phyloP scores from a whole-genome alignment of 2,888 invertebrate genomes.

The Trissolcus japonicus region DNA sequence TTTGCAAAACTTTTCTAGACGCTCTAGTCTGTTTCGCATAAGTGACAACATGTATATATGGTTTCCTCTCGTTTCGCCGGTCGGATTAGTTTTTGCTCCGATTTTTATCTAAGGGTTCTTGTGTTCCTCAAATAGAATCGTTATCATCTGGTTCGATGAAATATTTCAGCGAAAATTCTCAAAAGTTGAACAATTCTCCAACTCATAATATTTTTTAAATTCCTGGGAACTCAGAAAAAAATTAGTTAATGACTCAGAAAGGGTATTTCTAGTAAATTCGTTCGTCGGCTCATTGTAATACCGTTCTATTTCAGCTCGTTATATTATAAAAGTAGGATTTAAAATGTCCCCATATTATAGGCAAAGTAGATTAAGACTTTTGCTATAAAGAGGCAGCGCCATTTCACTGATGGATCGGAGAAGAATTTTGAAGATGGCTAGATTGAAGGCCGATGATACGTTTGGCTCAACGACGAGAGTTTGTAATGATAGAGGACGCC shows the following conservation, averaged over 20 bases:
- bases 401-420: conserved; percentile 36
- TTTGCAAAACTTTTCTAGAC: conserved; percentile 32
- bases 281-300: not conserved
- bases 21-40: conserved; percentile 39
- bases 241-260: no score
- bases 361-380: conserved; percentile 32
- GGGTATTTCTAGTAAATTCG: no score
- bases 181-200: no score
- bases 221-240: no score
- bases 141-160: conserved; percentile 40
- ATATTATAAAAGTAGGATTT: conserved; percentile 18
- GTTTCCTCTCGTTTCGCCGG: conserved; percentile 48
- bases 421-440: conserved; percentile 40
- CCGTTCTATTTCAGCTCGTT: conserved; percentile 10
- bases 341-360: conserved; percentile 26
- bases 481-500: conserved; percentile 57
- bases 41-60: conserved; percentile 44
- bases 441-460: conserved; percentile 46
- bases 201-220: no score
- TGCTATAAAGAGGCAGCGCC: conserved; percentile 23
- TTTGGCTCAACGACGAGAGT: conserved; percentile 38
- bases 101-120: no score
- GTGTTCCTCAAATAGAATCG: conserved; percentile 11
- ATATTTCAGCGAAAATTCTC: conserved; percentile 26
- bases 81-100: conserved; percentile 41